phyloP scores from a whole-genome alignment of 2,113 vertebrate genomes.

The Clinocottus analis region DNA sequence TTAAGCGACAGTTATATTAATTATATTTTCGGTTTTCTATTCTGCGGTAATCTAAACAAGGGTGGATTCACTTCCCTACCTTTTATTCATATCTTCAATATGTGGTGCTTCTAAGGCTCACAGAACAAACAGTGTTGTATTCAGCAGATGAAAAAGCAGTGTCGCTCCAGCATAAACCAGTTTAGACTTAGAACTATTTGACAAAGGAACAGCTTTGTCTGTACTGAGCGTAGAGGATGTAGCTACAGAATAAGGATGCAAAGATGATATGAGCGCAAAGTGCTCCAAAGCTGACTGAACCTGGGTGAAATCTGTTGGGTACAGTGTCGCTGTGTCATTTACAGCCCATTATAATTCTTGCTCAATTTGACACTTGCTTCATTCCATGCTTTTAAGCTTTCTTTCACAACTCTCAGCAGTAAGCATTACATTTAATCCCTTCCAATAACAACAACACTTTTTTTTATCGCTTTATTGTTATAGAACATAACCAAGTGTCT shows the following conservation, averaged over 20 bases:
- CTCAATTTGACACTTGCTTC: conserved; percentile 14
- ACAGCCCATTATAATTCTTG: neutral
- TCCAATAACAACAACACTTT: neutral
- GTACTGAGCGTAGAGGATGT: conserved; percentile 14
- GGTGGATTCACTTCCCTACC: neutral
- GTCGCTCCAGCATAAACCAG: neutral
- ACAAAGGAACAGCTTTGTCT: conserved; percentile 8
- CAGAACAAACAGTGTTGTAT: neutral
- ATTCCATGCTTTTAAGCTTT: neutral
- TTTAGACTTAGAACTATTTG: conserved; percentile 23
- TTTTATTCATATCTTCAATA: neutral
- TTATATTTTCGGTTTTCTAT: too few species aligned
- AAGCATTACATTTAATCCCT: neutral
- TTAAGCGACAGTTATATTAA: too few species aligned
- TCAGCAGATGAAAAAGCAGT: neutral
- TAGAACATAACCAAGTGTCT: neutral
- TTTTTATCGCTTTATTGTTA: neutral
- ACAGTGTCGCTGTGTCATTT: conserved; percentile 9
- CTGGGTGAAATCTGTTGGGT: neutral
- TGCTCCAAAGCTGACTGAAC: neutral
- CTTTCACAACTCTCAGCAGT: conserved; percentile 39
- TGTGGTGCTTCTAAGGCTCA: neutral
- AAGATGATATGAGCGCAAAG: neutral
- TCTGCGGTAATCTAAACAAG: too few species aligned
- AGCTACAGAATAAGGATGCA: conserved; percentile 1